Evolutionary conservation across 2,888 invertebrate species (phyloP), one percentile per base, ranked within the genome.

Genomic region (Apodemia mormo): DNA sequence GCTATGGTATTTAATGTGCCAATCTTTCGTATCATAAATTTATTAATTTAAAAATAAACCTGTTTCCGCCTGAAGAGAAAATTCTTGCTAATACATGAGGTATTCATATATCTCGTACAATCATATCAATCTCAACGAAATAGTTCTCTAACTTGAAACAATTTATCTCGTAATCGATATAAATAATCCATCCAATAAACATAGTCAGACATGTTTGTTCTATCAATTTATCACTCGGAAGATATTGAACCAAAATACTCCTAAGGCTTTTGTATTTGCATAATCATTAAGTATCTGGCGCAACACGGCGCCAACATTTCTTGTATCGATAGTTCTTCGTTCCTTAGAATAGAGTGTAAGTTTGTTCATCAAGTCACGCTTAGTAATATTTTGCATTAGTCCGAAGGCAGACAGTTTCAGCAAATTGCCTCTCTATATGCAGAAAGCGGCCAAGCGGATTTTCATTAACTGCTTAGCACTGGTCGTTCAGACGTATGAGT

Each of bases 371-470:
- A 77, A 73, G 66, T 70, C 65, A 68, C 66, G 73, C 76, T 76
- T 74, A 73, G 79, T 81, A 83, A 85, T 88, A 87, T 84, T 87
- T 85, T 79, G 86, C 81, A 85, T 87, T 86, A 87, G 85, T 83
- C 84, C 80, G 81, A 84, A 85, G 82, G 83, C 83, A 81, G 85
- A 84, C 81, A 84, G 83, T 88, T 87, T 85, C 80, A 86, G 82
- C 85, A 87, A 89, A 89, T 87, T 86, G 83, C 86, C 87, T 85
- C 85, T 89, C 88, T 88, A 85, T 89, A 90, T 90, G 89, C 90
- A 88, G 86, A 88, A 86, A 89, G 82, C 85, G 82, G 78, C 80
- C 79, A 81, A 85, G 82, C 83, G 84, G 88, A 88, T 89, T 89
- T 90, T 90, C 88, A 89, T 89, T 90, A 89, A 87, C 81, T 81